A percentile compares a stretch with the other conserved stretches of the same genome.
phyloP scores from a whole-genome alignment of 2,888 invertebrate genomes.

The Chironomus riparius region DNA sequence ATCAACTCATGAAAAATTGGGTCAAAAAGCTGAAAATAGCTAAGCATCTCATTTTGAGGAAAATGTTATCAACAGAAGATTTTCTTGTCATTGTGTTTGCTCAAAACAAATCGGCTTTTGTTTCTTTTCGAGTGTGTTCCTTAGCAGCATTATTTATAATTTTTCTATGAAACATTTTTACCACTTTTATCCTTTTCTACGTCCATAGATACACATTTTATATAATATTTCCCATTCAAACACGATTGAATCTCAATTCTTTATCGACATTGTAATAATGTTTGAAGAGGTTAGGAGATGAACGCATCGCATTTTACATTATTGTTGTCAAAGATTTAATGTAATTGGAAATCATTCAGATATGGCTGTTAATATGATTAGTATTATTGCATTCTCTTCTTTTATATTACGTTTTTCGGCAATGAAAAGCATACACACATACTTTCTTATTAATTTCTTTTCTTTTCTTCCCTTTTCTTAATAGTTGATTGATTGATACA shows the following conservation, averaged over 20 bases:
- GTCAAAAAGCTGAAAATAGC: no score
- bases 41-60: no score
- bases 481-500: slow-evolving; percentile 8
- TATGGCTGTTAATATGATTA: neutral
- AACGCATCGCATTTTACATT: neutral
- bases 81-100: neutral
- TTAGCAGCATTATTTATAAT: neutral
- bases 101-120: neutral
- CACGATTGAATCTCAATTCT: neutral
- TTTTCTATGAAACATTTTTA: neutral
- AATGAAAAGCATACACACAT: neutral
- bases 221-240: neutral
- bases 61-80: no score
- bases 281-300: no score
- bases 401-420: neutral
- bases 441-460: neutral
- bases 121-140: neutral
- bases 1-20: no score
- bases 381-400: neutral
- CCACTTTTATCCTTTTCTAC: neutral
- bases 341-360: slow-evolving; percentile 1
- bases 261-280: neutral
- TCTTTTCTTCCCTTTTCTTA: neutral
- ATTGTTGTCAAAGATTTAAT: neutral
- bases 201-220: neutral